Conservation (phyloP, 2,113 vertebrate species). For the Lycaon pictus region DNA sequence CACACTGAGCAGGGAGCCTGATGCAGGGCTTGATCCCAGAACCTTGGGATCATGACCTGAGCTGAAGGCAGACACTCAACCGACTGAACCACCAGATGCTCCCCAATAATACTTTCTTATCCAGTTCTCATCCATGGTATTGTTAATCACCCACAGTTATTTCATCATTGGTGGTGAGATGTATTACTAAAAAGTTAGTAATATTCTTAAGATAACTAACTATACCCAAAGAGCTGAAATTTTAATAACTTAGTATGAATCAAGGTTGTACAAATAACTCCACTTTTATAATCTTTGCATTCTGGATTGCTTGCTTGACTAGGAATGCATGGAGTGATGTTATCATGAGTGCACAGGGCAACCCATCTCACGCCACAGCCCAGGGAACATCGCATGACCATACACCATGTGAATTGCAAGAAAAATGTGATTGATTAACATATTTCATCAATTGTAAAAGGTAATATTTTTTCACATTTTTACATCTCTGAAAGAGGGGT, state of each 20-base stretch:
- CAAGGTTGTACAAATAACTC: not conserved
- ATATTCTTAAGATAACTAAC: not conserved
- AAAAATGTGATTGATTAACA: not conserved
- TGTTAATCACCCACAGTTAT: not conserved
- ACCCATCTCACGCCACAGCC: not conserved
- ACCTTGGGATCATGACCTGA: too few species aligned
- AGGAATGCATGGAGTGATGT: not conserved
- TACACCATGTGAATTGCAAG: not conserved
- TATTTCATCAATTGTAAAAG: not conserved
- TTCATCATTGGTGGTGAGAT: not conserved
- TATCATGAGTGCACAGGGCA: not conserved
- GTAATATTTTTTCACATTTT: not conserved
- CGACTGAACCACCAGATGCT: too few species aligned
- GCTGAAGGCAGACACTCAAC: too few species aligned
- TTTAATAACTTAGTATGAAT: slow-evolving; percentile 48
- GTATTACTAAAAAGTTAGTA: not conserved
- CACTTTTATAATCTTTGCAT: not conserved
- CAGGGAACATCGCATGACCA: not conserved
- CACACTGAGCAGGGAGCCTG: too few species aligned
- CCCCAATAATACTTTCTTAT: not conserved
- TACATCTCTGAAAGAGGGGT: not conserved
- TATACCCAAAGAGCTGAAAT: slow-evolving; percentile 10
- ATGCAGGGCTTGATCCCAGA: too few species aligned
- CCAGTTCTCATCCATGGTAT: not conserved
- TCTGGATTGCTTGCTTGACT: not conserved